These are phyloP conservation scores for Atethmia centrago DNA, from an alignment of 2,888 invertebrate species.

Conservation along the genomic window DNA sequence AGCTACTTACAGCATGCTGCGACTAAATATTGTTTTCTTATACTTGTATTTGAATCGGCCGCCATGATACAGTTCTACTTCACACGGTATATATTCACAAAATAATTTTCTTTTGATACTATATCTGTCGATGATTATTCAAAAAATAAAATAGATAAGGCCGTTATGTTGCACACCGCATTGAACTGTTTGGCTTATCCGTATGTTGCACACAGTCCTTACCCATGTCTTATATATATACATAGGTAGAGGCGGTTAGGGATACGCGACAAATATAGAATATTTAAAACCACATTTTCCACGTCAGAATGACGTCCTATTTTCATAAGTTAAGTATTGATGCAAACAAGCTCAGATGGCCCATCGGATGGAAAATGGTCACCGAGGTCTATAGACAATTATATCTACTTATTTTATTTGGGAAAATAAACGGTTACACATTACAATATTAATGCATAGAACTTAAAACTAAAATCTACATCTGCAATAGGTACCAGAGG, in stretches of 20 bases:
- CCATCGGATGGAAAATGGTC: no score
- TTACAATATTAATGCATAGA: no score
- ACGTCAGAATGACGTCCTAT: not conserved
- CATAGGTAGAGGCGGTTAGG: not conserved
- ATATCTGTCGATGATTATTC: not conserved
- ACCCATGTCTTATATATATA: not conserved
- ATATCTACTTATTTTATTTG: no score
- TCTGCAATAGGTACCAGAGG: no score
- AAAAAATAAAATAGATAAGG: not conserved
- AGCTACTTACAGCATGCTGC: conserved; percentile 6
- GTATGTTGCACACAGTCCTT: not conserved
- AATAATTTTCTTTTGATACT: not conserved
- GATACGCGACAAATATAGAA: not conserved
- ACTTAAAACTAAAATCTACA: no score
- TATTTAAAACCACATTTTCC: not conserved
- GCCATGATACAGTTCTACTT: not conserved
- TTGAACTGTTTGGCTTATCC: not conserved
- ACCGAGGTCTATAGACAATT: no score
- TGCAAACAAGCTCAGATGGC: not conserved
- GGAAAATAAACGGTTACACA: no score
- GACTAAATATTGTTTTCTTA: conserved; percentile 1
- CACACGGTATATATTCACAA: not conserved
- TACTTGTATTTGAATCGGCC: not conserved
- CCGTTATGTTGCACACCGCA: not conserved
- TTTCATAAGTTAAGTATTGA: not conserved